Evolutionary conservation across 2,888 invertebrate species (phyloP), one percentile per base, ranked within the genome.

Genomic region (Pterostichus madidus): DNA sequence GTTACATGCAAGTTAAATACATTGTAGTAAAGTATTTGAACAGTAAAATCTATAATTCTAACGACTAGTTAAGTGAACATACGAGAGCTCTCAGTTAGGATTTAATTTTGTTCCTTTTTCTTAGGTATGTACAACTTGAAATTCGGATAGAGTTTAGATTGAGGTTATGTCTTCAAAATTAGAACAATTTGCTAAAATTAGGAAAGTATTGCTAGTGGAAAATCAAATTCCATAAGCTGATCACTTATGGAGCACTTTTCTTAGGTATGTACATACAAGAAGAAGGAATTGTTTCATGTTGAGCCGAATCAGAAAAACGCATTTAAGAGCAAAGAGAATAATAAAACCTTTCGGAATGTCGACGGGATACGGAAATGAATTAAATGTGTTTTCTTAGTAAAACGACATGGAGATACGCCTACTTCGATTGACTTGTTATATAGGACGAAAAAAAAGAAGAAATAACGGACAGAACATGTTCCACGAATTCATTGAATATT

Each of bases 11-110:
- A 61, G 80, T 68, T 49, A 49, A 68, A 79, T 79, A 79, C 61
- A 79, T 39, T 79, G 61, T 79, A 80, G 17, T 13, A n/a, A 35
- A 68, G 52, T 80, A 68, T 80, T 68, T 80, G 52, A 52, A 24
- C 32, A 80, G 64, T 15, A 52, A 52, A 64, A 46, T 52, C 52
- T 53, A 68, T 68, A 52, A 46, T 71, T 17, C 59, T 59, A 71
- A 71, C 15, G 71, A 46, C 71, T 35, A 3, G 68, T 13, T n/a
- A 68, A 68, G 44, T 15, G 39, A 68, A 68, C 39, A 68, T 68
- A 32, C 13, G 68, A 68, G 32, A 31, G 31, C 59, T 59, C 15
- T 59, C 31, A n/a, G 31, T 59, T 15, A 17, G n/a, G 3, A 59
- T 59, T 6, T 31, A 10, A 59, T 1, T 59, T 59, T 49, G 11